phyloP scores from a whole-genome alignment of 2,113 vertebrate species.

The Cochlearius cochlearius region DNA sequence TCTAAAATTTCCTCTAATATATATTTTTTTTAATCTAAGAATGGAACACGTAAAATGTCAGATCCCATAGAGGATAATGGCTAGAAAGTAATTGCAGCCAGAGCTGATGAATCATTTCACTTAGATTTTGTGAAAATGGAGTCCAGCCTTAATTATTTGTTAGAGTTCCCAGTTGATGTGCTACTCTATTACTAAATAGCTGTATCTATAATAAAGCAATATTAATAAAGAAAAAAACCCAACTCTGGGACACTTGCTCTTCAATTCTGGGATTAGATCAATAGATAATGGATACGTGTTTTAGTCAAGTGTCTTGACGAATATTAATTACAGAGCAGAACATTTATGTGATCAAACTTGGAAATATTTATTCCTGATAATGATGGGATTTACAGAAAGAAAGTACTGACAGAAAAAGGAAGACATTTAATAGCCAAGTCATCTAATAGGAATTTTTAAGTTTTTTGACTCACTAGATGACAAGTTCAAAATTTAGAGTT shows the following conservation, averaged over 20 bases:
- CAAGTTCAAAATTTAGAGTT: slow-evolving; percentile 32
- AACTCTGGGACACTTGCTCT: neutral
- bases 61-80: neutral
- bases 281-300: slow-evolving; percentile 24
- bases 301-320: slow-evolving; percentile 38
- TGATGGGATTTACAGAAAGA: neutral
- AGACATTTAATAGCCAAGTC: neutral
- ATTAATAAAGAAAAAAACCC: slow-evolving; percentile 1
- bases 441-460: neutral
- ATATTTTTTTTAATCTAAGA: neutral
- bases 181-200: neutral
- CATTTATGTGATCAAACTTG: neutral
- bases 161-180: slow-evolving; percentile 6
- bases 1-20: neutral
- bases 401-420: neutral
- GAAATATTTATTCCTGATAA: slow-evolving; percentile 6
- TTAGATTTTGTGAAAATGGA: slow-evolving; percentile 63
- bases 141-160: slow-evolving; percentile 41
- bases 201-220: slow-evolving; percentile 10
- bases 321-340: slow-evolving; percentile 1
- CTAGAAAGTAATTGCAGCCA: slow-evolving; percentile 51
- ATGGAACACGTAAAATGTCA: neutral
- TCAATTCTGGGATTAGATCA: slow-evolving; percentile 15
- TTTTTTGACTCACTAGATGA: neutral
- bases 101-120: slow-evolving; percentile 61